Conservation (phyloP, 1,140 invertebrate genomes). For the Fopius arisanus region DNA sequence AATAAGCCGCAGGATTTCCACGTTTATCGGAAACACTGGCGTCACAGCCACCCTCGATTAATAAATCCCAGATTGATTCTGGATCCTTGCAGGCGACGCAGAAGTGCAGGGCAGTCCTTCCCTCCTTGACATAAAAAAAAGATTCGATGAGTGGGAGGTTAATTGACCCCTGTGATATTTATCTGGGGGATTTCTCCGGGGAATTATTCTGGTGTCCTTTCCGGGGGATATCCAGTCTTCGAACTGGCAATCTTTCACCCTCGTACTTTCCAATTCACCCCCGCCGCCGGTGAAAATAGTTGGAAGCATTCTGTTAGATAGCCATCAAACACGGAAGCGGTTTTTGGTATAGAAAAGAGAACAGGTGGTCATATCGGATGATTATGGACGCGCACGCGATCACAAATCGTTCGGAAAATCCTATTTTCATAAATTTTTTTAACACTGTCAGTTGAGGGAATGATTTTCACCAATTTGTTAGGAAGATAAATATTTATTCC, state of each 20-base stretch:
- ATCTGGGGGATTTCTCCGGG: too few species aligned
- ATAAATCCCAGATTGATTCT: slow-evolving; percentile 70
- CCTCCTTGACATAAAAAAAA: slow-evolving; percentile 66
- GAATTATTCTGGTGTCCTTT: not conserved
- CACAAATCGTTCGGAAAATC: slow-evolving; percentile 29
- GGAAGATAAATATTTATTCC: too few species aligned
- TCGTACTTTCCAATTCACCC: not conserved
- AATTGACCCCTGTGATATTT: not conserved
- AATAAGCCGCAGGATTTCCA: slow-evolving; percentile 75
- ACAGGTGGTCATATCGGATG: slow-evolving; percentile 54
- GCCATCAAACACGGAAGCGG: slow-evolving; percentile 31
- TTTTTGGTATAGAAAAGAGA: slow-evolving; percentile 34
- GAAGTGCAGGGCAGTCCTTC: slow-evolving; percentile 84
- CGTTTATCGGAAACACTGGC: slow-evolving; percentile 71
- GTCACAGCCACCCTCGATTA: slow-evolving; percentile 75
- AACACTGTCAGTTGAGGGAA: too few species aligned
- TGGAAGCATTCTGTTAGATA: slow-evolving; percentile 5
- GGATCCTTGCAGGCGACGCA: slow-evolving; percentile 74
- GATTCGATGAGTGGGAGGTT: not conserved
- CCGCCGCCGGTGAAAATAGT: not conserved
- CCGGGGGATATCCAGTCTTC: not conserved
- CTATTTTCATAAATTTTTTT: slow-evolving; percentile 31
- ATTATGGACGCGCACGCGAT: slow-evolving; percentile 52
- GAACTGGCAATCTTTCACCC: not conserved
- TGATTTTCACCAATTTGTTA: too few species aligned